Conservation (phyloP, 2,797 vertebrate genomes). For the Anguilla obscura region DNA sequence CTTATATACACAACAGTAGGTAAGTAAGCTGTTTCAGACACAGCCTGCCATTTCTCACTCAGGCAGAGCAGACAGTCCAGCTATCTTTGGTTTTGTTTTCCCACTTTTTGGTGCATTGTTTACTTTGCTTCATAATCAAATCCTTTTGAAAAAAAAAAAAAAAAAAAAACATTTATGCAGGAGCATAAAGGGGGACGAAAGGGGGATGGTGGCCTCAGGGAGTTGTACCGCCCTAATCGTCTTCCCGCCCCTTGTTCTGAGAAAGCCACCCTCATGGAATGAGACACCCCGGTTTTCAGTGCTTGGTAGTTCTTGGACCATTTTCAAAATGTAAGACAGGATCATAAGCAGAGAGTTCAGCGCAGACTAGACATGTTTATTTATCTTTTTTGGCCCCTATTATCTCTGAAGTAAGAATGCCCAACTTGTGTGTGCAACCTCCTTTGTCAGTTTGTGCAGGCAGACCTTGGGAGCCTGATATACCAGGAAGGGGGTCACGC, state of each 20-base stretch:
- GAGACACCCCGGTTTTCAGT: constrained; percentile 5
- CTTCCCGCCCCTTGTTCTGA: neutral
- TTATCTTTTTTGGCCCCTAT: neutral
- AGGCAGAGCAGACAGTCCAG: constrained; percentile 74
- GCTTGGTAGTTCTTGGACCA: constrained; percentile 73
- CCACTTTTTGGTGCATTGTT: constrained; percentile 38
- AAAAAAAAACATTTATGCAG: neutral
- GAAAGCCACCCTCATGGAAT: neutral
- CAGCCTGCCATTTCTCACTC: constrained; percentile 49
- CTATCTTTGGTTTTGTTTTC: constrained; percentile 63
- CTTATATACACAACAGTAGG: neutral
- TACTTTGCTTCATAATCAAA: constrained; percentile 46
- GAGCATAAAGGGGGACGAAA: neutral
- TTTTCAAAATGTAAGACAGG: constrained; percentile 46
- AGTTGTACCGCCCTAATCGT: neutral
- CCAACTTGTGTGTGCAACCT: neutral
- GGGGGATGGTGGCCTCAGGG: neutral
- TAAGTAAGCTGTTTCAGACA: no score
- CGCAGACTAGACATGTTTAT: constrained; percentile 52
- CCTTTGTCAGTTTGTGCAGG: constrained; percentile 2
- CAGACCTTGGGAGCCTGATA: neutral
- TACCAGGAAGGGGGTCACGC: neutral
- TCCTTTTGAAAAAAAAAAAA: neutral
- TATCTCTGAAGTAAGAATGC: constrained; percentile 17
- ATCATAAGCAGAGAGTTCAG: constrained; percentile 65